Base-by-base conservation (phyloP, 2,113 vertebrate genomes). In the Arizona elegans region DNA sequence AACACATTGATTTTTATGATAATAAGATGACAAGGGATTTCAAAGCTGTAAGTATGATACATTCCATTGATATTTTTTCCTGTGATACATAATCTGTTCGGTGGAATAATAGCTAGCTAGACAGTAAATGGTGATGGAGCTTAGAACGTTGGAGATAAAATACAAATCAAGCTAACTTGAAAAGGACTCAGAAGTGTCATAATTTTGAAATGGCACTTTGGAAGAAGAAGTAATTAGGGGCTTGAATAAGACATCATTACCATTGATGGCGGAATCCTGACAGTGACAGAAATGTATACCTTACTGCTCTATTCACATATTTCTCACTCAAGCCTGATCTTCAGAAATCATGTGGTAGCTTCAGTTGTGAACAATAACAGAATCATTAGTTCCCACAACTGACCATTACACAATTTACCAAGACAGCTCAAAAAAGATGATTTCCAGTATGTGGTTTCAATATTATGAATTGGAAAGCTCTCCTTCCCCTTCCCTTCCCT, bases 11-110 rank as follows among this genome's bases (percentile, higher is more conserved):
- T 86, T 90, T 90, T 93, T 55, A n/a, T 62, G 47, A 75, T 90
- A 55, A 52, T 38, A 93, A 50, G 29, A 90, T 93, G 92, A 53
- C 88, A 93, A 38, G 26, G 33, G 38, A 92, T 92, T 85, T 92
- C 88, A 89, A 90, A 56, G 70, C 85, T 86, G 52, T 86, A 55
- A 90, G 55, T 47, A 86, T 90, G 86, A 90, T 90, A 53, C 53
- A 93, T 86, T 62, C 92, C 8, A 43, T 90, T 81, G 55, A 26
- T 86, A 52, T 62, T 93, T 81, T 47, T 85, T 90, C 43, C 19
- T 54, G 55, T 23, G 52, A 13, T 50, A 62, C 38, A 23, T 86
- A 86, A 86, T 86, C n/a, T 86, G 90, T 93, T 33, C 13, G 52
- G 21, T 86, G 54, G 54, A 90, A 86, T 86, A 93, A 90, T 50